Base-by-base conservation (phyloP, 2,888 invertebrate genomes). In the Ephialtes manifestator region DNA sequence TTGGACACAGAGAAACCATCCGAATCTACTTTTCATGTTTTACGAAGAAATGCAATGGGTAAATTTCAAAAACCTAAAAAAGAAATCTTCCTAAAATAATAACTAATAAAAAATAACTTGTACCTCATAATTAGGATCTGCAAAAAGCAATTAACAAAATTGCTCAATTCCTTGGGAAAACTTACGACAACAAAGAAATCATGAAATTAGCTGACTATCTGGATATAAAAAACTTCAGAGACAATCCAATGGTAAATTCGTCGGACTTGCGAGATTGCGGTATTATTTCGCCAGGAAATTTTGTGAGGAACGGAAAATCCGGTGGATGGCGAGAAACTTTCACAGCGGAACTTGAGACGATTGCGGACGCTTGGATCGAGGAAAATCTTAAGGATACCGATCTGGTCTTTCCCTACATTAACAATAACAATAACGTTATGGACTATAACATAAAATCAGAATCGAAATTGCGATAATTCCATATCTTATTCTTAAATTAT, bases 21-120 rank as follows among this genome's bases (percentile, higher is more conserved):
- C 96, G 3, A 97, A 97, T 92, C 94, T 97, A 84, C 94, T 97
- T 0, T 97, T 97, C 90, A 93, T 97, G 83, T 97, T 97, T 91
- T 97, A 97, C 90, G 97, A 97, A 94, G 96, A 97, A 89, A 95
- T 97, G 94, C 95, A 96, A 72, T 95, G 95, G 94, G 96, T 96
- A 93, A 89, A 71, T 85, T 71, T 83, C 8, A 60, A 51, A 24
- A 71, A 46, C 18, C 20, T 11, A 35, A 39, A 58, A 28, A 60
- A 53, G 67, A 13, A n/a, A 60, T 13, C 4, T 10, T 48, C 35
- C 28, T 4, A 15, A 46, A 11, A 46, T 11, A 39, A 65, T 35
- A 3, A n/a, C 13, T 65, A 65, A 28, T 35, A 11, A 8, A 24
- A 28, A 11, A 24, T 18, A 39, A 1, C n/a, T 24, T 18, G n/a